Evolutionary conservation across 1,140 invertebrate genomes (phyloP), one percentile per base, ranked within the genome.

Genomic region (Pseudoatta argentina): DNA sequence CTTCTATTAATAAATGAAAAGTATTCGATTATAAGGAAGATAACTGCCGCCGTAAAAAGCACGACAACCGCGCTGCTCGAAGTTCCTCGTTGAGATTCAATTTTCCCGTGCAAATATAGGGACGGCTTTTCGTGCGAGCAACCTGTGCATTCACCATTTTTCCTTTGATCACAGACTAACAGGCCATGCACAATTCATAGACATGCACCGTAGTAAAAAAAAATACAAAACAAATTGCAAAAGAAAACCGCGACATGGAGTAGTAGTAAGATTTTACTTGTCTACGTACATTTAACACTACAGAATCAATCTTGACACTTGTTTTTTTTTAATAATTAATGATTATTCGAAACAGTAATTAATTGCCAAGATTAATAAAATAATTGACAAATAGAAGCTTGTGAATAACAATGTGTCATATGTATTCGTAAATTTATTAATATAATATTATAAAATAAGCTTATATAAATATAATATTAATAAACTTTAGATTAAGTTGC

Each of bases 101-200:
- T 83, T 81, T 81, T 59, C 78, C 21, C 67, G n/a, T 16, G 57
- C 7, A 73, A 73, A 61, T 39, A 73, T 16, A 18, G n/a, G 55
- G 53, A 48, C 79, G 30, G 63, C 53, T 67, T 86, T 89, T 89
- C 85, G 76, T 76, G 86, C 79, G 73, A 72, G 57, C 88, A 89
- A 87, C 87, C 79, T 85, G 69, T 63, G 53, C 53, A 61, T 87
- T 79, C 76, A 71, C 86, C 87, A 85, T 85, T 88, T 89, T 90
- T 75, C 64, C 79, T 88, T 91, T 91, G 90, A 89, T 86, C 91
- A 87, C 39, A n/a, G n/a, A 63, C 61, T 85, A 89, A 90, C 85
- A 85, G 88, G 66, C 81, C 83, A 86, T 87, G 64, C 75, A 83
- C 79, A 88, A 90, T 89, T 87, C 77, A 63, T 83, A 48, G 86